phyloP scores from a whole-genome alignment of 2,797 vertebrate genomes.

The Takifugu rubripes region DNA sequence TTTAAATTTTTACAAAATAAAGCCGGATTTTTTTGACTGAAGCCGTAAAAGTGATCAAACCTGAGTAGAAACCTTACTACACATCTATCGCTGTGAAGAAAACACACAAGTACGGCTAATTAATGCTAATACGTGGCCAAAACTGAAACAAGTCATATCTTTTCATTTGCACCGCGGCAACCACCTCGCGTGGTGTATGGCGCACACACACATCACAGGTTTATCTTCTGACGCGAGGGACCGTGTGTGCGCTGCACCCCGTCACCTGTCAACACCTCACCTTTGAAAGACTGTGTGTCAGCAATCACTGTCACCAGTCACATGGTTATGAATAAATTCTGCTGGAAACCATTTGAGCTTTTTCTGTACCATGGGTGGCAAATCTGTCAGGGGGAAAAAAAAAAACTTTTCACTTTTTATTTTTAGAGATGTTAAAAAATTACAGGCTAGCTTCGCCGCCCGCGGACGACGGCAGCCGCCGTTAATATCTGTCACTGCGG shows the following conservation, averaged over 20 bases:
- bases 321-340: conserved; percentile 60
- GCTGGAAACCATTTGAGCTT: conserved; percentile 39
- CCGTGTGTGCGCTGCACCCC: conserved; percentile 44
- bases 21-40: conserved; percentile 1
- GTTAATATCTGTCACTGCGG: conserved; percentile 36
- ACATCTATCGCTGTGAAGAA: not conserved
- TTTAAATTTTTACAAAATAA: conserved; percentile 13
- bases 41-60: conserved; percentile 20
- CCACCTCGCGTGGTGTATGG: conserved; percentile 52
- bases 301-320: conserved; percentile 58
- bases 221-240: conserved; percentile 49
- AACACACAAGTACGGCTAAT: too few species aligned
- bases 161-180: conserved; percentile 22
- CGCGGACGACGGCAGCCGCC: not conserved
- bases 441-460: conserved; percentile 15
- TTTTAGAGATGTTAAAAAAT: conserved; percentile 21
- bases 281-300: conserved; percentile 57
- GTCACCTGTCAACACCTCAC: conserved; percentile 65
- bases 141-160: conserved; percentile 46
- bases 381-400: conserved; percentile 31
- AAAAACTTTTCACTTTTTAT: conserved; percentile 18
- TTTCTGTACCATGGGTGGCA: conserved; percentile 23
- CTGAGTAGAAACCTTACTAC: not conserved
- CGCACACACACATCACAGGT: not conserved
- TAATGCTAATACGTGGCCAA: too few species aligned